Evolutionary conservation across 2,113 vertebrate species (phyloP).

Genomic region (Danionella cerebrum): DNA sequence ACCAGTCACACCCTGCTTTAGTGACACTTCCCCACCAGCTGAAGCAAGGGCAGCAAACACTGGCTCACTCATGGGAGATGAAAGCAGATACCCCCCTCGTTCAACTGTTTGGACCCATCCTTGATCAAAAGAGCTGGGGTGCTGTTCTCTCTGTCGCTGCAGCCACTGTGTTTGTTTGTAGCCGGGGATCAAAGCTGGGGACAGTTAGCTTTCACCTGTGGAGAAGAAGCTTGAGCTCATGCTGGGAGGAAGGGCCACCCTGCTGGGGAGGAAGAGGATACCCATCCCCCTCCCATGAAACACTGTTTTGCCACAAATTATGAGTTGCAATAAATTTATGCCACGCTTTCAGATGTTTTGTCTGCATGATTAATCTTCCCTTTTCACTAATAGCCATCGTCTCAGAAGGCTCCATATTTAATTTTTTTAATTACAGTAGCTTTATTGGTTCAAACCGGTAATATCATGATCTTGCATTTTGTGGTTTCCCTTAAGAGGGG

Average conservation of each 20-base stretch:
- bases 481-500: too few species aligned
- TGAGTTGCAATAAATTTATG: conserved; percentile 60
- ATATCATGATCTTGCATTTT: too few species aligned
- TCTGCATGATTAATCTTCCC: too few species aligned
- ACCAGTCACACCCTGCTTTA: conserved; percentile 36
- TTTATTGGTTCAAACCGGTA: too few species aligned
- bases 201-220: conserved; percentile 71
- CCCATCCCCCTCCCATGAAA: conserved; percentile 39
- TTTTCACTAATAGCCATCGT: too few species aligned
- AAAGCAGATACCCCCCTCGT: conserved; percentile 50
- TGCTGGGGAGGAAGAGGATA: conserved; percentile 57
- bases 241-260: conserved; percentile 54
- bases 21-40: conserved; percentile 41
- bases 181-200: conserved; percentile 70
- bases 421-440: too few species aligned
- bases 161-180: conserved; percentile 53
- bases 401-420: too few species aligned
- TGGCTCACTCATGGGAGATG: conserved; percentile 46
- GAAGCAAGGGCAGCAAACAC: conserved; percentile 56
- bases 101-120: conserved; percentile 42
- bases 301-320: conserved; percentile 60
- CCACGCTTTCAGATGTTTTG: too few species aligned
- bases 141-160: conserved; percentile 51
- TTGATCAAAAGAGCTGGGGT: conserved; percentile 69
- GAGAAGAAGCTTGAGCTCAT: conserved; percentile 61